Base-by-base conservation (phyloP, 2,888 invertebrate genomes). In the Brachyptera putata region DNA sequence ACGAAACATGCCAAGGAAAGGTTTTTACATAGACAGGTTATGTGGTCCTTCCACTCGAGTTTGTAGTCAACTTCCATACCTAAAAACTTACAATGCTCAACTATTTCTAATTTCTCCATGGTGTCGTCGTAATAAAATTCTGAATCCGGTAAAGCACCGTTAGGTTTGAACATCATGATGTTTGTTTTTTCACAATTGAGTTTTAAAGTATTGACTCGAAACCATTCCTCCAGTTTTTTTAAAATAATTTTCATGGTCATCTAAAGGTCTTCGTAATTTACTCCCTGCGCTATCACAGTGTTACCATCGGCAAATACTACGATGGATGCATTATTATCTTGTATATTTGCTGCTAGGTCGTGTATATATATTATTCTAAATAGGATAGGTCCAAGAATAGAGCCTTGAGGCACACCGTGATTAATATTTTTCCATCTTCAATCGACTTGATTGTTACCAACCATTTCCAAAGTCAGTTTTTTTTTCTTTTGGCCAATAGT, bases 251-350 rank as follows among this genome's bases (percentile, higher is more conserved):
- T 18, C 18, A 43, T n/a, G 18, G 18, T 43, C 14, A 18, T 18
- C 11, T 11, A 18, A n/a, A 43, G 18, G 11, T 43, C 43, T 16
- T 43, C 21, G 11, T 11, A 11, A 21, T 18, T 21, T 14, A 11
- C 21, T 11, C 43, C 43, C 11, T 18, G n/a, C 3, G 50, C 21
- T 14, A 50, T 30, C 9, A 50, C 50, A 30, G 50, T 34, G 11
- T 50, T 34, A 21, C 43, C 43, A 43, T 43, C 43, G 21, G 43
- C 43, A 43, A 43, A 43, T 18, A 43, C 11, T n/a, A 43, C 13
- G 13, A 13, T 9, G 49, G 16, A 30, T 50, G 14, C n/a, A n/a
- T n/a, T n/a, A n/a, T n/a, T n/a, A n/a, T n/a, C n/a, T n/a, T n/a
- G n/a, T n/a, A n/a, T n/a, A n/a, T 50, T 25, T n/a, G n/a, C 26